A percentile compares a stretch with the other conserved stretches of the same genome.
Evolutionary conservation across 2,113 vertebrate genomes (phyloP).

Genomic region (Pyrgilauda ruficollis): DNA sequence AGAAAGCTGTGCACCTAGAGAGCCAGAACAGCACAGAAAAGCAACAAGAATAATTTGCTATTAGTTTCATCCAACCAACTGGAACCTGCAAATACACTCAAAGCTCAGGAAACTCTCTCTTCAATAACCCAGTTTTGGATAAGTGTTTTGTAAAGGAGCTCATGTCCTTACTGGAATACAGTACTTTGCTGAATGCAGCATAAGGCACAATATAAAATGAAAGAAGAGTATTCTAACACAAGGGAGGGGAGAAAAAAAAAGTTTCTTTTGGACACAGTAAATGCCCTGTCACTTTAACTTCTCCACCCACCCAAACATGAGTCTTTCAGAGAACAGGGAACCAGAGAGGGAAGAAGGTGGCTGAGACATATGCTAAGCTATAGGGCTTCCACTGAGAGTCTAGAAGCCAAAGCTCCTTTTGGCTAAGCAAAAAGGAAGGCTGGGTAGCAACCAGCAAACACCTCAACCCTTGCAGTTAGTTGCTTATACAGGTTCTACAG

Average conservation of each 20-base stretch:
- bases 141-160: not conserved
- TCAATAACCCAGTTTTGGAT: not conserved
- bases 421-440: not conserved
- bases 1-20: not conserved
- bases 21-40: not conserved
- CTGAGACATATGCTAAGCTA: not conserved
- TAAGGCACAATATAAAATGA: not conserved
- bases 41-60: not conserved
- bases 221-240: not conserved
- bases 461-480: not conserved
- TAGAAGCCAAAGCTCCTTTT: not conserved
- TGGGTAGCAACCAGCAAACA: not conserved
- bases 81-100: not conserved
- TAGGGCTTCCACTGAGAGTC: not conserved
- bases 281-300: not conserved
- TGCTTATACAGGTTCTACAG: not conserved
- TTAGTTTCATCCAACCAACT: not conserved
- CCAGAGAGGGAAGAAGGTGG: not conserved
- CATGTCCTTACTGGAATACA: not conserved
- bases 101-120: not conserved
- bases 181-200: not conserved
- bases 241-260: not conserved
- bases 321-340: not conserved
- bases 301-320: fast-evolving
- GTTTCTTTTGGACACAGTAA: not conserved